These are phyloP conservation scores for Caenorhabditis afra DNA, from an alignment of 2,888 invertebrate species.

Conservation along the genomic window DNA sequence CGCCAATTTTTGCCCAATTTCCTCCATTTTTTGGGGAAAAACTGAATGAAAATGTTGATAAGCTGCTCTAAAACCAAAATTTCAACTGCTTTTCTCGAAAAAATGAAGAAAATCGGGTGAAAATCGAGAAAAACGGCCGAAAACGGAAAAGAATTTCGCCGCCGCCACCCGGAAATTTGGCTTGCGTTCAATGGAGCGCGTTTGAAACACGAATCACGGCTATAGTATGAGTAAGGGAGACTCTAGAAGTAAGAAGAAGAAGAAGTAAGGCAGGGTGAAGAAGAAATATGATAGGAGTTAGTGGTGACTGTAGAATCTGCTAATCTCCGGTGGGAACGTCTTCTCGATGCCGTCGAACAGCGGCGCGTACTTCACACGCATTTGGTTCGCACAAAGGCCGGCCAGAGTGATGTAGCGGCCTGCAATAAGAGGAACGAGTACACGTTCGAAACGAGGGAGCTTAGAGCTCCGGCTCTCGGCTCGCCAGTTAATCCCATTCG, in stretches of 20 bases:
- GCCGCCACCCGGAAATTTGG: too few relatives aligned
- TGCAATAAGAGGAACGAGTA: constrained; percentile 39
- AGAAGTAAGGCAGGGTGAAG: background rate
- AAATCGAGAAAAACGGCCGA: too few relatives aligned
- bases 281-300: background rate
- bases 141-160: too few relatives aligned
- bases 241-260: background rate
- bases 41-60: too few relatives aligned
- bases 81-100: too few relatives aligned
- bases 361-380: constrained; percentile 32
- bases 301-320: constrained; percentile 35
- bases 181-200: too few relatives aligned
- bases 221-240: too few relatives aligned
- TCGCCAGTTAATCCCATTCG: constrained; percentile 32
- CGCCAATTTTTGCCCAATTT: too few relatives aligned
- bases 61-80: background rate
- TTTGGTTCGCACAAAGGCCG: constrained; percentile 59
- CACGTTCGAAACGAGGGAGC: background rate
- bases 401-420: constrained; percentile 53
- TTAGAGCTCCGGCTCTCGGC: too few relatives aligned
- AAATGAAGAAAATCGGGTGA: too few relatives aligned
- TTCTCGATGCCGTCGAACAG: constrained; percentile 17
- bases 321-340: constrained; percentile 18
- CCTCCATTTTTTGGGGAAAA: too few relatives aligned
- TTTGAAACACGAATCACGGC: too few relatives aligned